Percentiles rank a stretch among this genome's conserved stretches.
These are phyloP conservation scores for Bicyclus anynana DNA, from an alignment of 1,140 invertebrate species.

Conservation along the genomic window DNA sequence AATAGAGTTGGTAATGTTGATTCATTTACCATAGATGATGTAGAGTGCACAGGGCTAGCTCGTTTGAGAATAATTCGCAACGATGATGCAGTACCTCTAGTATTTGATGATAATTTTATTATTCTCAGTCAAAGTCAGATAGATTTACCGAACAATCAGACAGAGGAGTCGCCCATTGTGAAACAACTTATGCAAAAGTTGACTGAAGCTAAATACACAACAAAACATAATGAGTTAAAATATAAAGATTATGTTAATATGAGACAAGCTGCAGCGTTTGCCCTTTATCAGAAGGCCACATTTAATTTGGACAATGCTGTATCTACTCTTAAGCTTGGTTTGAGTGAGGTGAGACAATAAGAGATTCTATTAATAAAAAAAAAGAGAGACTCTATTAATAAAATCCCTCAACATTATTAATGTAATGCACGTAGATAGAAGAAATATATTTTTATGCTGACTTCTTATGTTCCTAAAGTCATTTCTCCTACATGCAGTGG, in stretches of 20 bases:
- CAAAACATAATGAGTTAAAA: conserved; percentile 45
- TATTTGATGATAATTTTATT: conserved; percentile 53
- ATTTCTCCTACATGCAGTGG: too few species aligned
- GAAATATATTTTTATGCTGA: too few species aligned
- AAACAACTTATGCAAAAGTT: conserved; percentile 43
- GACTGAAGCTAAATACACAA: conserved; percentile 45
- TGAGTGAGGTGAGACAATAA: conserved; percentile 33
- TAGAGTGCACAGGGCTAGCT: conserved; percentile 35
- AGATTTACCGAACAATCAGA: conserved; percentile 1
- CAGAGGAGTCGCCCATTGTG: conserved; percentile 37
- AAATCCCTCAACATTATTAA: too few species aligned
- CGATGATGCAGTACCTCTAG: conserved; percentile 43
- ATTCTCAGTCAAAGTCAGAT: conserved; percentile 23
- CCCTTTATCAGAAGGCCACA: conserved; percentile 35
- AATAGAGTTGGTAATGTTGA: conserved; percentile 37
- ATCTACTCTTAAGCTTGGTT: conserved; percentile 25
- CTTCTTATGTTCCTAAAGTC: too few species aligned
- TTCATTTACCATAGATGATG: conserved; percentile 44
- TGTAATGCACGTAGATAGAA: too few species aligned
- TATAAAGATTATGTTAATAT: conserved; percentile 41
- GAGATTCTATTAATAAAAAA: not conserved
- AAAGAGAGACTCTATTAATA: too few species aligned
- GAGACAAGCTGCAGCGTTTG: conserved; percentile 42
- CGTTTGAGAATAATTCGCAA: conserved; percentile 40
- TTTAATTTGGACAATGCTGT: conserved; percentile 31